Evolutionary conservation across 2,797 vertebrate species (phyloP), one percentile per base, ranked within the genome.

Genomic region (Darevskia mixta): DNA sequence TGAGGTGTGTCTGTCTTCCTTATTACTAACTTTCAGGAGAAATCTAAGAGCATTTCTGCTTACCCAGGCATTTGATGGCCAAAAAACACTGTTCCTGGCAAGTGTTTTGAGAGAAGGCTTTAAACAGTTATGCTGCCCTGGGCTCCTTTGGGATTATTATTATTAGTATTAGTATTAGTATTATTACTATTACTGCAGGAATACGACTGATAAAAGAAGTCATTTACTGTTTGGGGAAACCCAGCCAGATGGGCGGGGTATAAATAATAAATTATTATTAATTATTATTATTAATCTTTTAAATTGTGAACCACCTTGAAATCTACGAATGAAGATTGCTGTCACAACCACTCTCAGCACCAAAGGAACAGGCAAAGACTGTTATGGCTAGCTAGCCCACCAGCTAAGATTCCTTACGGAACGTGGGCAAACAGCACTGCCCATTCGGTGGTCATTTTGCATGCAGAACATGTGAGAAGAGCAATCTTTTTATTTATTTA

Each of bases 401-500:
- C 0, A 0, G 38, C 5, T 23, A 25, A 71, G 66, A 4, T 32
- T 32, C 15, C 0, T 13, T 8, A 20, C 3, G 2, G 49, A 58
- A 79, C 2, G 5, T 3, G 5, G 8, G 20, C 8, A 17, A 77
- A 3, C 10, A 45, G 43, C 17, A 3, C 29, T 1, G 11, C 45
- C 29, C 18, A 8, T 77, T 38, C 5, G 23, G n/a, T 55, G 15
- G 13, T 2, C 11, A n/a, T 0, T 20, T 0, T 66, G 45, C 17
- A 55, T 27, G 35, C 20, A 20, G 35, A 17, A n/a, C n/a, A 6
- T n/a, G 3, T 32, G 20, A 78, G 79, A 43, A n/a, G 11, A 17
- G 45, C 9, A 4, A 25, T 64, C 6, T 27, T 71, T 96, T 55
- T 15, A 55, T 55, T 49, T 49, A 1, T 49, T 55, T 92, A 97